phyloP scores from a whole-genome alignment of 2,113 vertebrate species.

The Paracyprichromis sp. region DNA sequence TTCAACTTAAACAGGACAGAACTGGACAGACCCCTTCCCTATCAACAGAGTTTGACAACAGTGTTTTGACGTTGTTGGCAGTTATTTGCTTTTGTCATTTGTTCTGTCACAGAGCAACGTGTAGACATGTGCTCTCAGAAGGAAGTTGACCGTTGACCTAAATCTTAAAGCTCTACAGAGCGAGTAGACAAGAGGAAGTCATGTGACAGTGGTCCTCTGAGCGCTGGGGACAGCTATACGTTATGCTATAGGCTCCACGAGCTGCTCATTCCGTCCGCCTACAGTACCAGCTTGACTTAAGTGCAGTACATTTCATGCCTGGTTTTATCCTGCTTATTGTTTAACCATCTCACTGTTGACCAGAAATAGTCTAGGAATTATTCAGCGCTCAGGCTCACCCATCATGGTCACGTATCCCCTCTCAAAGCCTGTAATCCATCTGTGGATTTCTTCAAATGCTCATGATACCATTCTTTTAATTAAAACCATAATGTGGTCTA shows the following conservation, averaged over 20 bases:
- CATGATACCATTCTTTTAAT: not conserved
- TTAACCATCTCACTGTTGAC: not conserved
- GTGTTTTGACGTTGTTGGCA: not conserved
- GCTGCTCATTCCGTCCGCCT: not conserved
- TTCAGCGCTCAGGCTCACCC: not conserved
- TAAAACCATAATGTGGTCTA: not conserved
- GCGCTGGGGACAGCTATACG: not conserved
- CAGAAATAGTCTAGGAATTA: not conserved
- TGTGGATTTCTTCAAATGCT: not conserved
- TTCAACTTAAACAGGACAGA: not conserved
- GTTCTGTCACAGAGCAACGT: not conserved
- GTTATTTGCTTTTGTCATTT: not conserved
- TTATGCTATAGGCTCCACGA: not conserved
- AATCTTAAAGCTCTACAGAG: constrained; percentile 20
- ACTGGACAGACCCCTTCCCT: not conserved
- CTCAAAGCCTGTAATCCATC: not conserved
- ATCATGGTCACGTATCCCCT: not conserved
- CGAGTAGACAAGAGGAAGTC: constrained; percentile 46
- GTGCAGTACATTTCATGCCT: not conserved
- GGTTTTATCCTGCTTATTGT: constrained; percentile 33
- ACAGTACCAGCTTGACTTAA: not conserved
- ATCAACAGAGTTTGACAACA: not conserved
- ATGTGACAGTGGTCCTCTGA: constrained; percentile 13
- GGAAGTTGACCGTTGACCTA: constrained; percentile 62
- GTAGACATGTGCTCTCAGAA: not conserved